A percentile compares a stretch with the other conserved stretches of the same genome.
phyloP scores from a whole-genome alignment of 2,888 invertebrate genomes.

The Netelia fuscicornis region DNA sequence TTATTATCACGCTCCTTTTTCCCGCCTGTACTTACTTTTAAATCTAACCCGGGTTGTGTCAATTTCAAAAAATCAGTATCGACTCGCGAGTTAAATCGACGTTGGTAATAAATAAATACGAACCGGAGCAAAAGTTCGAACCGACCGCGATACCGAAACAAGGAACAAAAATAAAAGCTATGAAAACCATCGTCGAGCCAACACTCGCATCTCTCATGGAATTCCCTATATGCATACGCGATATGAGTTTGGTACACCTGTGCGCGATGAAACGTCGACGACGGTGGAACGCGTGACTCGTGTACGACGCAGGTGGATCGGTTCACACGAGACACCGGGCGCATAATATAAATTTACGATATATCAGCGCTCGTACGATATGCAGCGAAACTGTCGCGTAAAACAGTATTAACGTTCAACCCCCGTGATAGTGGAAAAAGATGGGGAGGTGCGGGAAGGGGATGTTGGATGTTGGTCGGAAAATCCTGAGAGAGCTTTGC shows the following conservation, averaged over 20 bases:
- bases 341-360: conserved; percentile 72
- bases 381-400: conserved; percentile 68
- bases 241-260: conserved; percentile 46
- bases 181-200: too few species aligned
- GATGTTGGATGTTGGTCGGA: neutral
- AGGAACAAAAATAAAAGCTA: too few species aligned
- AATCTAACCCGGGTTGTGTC: too few species aligned
- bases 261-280: conserved; percentile 34
- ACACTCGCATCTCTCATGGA: neutral
- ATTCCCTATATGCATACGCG: neutral
- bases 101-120: too few species aligned
- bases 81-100: too few species aligned
- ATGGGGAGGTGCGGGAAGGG: neutral
- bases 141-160: too few species aligned
- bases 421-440: conserved; percentile 13
- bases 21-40: too few species aligned
- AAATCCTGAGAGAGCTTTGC: conserved; percentile 60
- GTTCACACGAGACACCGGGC: conserved; percentile 60
- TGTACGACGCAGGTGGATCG: conserved; percentile 68
- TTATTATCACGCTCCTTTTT: too few species aligned
- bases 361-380: conserved; percentile 64
- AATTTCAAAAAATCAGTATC: too few species aligned
- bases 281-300: conserved; percentile 49
- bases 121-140: too few species aligned
- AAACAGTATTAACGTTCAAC: conserved; percentile 71